Conservation (phyloP, 2,113 vertebrate species). For the Otis tarda region DNA sequence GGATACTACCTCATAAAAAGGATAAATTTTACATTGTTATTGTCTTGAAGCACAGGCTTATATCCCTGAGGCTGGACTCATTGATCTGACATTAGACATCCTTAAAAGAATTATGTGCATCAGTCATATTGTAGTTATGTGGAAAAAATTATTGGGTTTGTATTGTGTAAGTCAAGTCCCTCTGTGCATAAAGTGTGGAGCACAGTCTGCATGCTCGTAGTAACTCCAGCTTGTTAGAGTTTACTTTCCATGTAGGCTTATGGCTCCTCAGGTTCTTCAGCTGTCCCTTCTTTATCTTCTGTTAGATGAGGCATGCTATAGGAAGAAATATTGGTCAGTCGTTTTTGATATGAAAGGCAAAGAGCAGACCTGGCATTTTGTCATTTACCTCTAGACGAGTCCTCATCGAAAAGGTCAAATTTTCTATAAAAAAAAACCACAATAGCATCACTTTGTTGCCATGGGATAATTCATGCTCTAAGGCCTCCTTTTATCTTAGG, state of each 20-base stretch:
- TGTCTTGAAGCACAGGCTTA: not conserved
- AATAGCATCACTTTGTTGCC: not conserved
- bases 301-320: not conserved
- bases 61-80: not conserved
- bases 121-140: not conserved
- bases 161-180: not conserved
- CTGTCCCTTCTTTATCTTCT: not conserved
- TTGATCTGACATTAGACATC: not conserved
- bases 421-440: not conserved
- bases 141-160: not conserved
- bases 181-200: not conserved
- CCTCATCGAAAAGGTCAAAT: conserved; percentile 32
- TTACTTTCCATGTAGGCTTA: not conserved
- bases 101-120: not conserved
- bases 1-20: not conserved
- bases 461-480: not conserved
- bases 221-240: not conserved
- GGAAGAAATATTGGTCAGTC: not conserved
- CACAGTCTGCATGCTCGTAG: not conserved
- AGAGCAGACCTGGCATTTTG: not conserved
- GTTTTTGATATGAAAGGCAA: conserved; percentile 10
- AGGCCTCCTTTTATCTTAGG: not conserved
- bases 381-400: conserved; percentile 27
- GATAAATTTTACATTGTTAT: not conserved
- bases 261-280: not conserved